A percentile compares a stretch with the other conserved stretches of the same genome.
Conservation (phyloP, 2,888 invertebrate species). For the Hemaris fuciformis region DNA sequence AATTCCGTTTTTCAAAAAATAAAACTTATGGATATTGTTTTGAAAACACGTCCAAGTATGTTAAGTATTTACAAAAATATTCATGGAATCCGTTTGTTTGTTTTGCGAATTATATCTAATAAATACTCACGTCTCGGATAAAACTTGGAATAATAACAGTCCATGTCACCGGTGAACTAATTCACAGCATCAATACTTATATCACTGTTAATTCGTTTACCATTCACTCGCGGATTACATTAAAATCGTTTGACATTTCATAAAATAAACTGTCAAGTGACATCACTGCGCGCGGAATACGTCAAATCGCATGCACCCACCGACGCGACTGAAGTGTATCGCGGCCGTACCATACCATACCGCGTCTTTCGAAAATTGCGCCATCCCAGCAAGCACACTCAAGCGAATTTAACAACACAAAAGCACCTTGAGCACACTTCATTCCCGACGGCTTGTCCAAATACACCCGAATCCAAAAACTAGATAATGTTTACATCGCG, state of each 20-base stretch:
- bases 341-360: conserved; percentile 80
- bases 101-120: conserved; percentile 54
- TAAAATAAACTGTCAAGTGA: conserved; percentile 79
- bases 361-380: conserved; percentile 84
- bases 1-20: background rate
- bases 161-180: conserved; percentile 68
- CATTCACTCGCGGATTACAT: conserved; percentile 75
- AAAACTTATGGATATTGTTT: background rate
- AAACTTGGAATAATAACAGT: conserved; percentile 81
- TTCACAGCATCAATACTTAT: conserved; percentile 70
- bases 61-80: conserved; percentile 62
- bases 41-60: conserved; percentile 28
- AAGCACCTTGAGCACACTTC: conserved; percentile 79
- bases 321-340: conserved; percentile 83
- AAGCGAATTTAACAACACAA: conserved; percentile 80
- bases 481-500: conserved; percentile 82
- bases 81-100: conserved; percentile 73
- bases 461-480: conserved; percentile 69
- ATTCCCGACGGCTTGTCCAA: conserved; percentile 73
- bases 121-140: conserved; percentile 80
- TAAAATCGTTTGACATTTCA: conserved; percentile 79
- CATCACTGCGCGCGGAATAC: conserved; percentile 80
- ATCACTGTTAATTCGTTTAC: conserved; percentile 77
- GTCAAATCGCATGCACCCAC: conserved; percentile 82
- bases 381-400: conserved; percentile 80